Conservation (phyloP, 2,888 invertebrate species). For the Tachina fera region DNA sequence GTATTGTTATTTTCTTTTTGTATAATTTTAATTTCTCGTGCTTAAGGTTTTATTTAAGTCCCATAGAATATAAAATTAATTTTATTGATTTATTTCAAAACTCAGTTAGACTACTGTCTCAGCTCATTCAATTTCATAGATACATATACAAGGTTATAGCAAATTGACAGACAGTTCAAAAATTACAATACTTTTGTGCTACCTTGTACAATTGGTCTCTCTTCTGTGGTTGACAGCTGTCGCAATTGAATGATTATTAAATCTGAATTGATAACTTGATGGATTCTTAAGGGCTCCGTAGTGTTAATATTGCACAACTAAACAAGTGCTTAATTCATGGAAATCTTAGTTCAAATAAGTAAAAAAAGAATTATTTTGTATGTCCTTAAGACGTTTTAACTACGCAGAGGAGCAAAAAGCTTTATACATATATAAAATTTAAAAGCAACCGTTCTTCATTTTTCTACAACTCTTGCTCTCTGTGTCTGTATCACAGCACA, state of each 20-base stretch:
- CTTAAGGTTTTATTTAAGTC: background rate
- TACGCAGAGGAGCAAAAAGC: no score
- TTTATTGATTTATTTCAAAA: background rate
- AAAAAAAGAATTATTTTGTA: background rate
- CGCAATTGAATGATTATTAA: conserved; percentile 52
- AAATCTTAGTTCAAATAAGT: background rate
- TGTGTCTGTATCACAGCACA: no score
- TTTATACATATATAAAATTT: no score
- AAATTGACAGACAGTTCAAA: no score
- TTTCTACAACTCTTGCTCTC: no score
- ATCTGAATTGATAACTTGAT: conserved; percentile 49
- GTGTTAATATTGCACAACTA: background rate
- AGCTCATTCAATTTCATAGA: no score
- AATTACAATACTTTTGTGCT: no score
- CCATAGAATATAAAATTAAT: background rate
- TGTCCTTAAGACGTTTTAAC: no score
- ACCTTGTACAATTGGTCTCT: no score
- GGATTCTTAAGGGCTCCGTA: background rate
- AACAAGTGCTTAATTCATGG: conserved; percentile 1
- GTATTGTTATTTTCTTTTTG: background rate
- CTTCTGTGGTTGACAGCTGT: conserved; percentile 55
- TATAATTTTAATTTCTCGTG: conserved; percentile 11
- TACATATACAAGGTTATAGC: no score
- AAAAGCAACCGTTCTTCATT: no score
- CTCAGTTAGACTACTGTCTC: no score